Evolutionary conservation across 1,140 invertebrate genomes (phyloP).

Genomic region (Diabrotica virgifera): DNA sequence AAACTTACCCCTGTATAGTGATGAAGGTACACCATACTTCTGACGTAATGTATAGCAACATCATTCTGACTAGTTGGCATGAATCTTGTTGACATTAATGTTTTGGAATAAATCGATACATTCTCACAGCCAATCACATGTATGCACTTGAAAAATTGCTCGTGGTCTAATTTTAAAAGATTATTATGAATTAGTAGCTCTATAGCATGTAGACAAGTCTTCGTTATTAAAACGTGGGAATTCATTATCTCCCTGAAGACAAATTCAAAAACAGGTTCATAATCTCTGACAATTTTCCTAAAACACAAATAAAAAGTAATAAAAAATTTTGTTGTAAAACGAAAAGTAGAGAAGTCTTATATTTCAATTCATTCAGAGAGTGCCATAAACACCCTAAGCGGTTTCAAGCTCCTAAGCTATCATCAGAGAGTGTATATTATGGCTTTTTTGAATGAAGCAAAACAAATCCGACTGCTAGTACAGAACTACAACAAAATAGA

Average conservation of each 20-base stretch:
- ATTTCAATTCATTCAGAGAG: too few relatives aligned
- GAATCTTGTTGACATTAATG: slow-evolving; percentile 26
- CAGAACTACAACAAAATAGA: too few relatives aligned
- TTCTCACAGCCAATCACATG: slow-evolving; percentile 24
- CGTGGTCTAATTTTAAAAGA: slow-evolving; percentile 22
- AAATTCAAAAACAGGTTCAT: slow-evolving; percentile 28
- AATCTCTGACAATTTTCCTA: slow-evolving; percentile 27
- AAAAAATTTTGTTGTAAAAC: too few relatives aligned
- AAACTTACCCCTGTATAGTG: slow-evolving; percentile 24
- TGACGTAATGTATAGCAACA: slow-evolving; percentile 27
- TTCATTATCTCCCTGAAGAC: slow-evolving; percentile 24
- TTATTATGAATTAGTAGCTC: slow-evolving; percentile 30
- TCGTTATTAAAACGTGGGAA: slow-evolving; percentile 22
- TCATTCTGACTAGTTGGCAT: slow-evolving; percentile 29
- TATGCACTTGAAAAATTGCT: slow-evolving; percentile 29
- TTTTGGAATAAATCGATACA: slow-evolving; percentile 25
- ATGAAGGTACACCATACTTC: slow-evolving; percentile 29
- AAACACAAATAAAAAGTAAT: slow-evolving; percentile 14
- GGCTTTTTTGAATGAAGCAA: too few relatives aligned
- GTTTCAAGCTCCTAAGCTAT: too few relatives aligned
- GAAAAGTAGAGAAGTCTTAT: too few relatives aligned
- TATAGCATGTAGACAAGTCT: slow-evolving; percentile 23
- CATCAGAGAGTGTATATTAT: too few relatives aligned
- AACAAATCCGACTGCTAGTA: too few relatives aligned
- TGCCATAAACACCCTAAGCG: too few relatives aligned